Conservation (phyloP, 1,140 invertebrate genomes). For the Drosophila triauraria region DNA sequence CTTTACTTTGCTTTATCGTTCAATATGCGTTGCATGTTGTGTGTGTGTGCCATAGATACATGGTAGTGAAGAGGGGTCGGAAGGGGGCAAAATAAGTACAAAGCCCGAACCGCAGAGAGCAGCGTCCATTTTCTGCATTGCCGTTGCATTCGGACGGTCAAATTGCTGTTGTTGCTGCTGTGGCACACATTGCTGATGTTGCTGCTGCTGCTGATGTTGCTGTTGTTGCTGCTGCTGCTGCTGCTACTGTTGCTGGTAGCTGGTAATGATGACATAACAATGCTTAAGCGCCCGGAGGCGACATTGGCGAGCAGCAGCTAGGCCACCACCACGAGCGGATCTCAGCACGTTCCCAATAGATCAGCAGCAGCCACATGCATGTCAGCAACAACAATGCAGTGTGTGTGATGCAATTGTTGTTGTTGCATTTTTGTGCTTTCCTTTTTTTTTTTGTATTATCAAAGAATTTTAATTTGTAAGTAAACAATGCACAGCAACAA, state of each 20-base stretch:
- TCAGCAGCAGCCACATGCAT: constrained; percentile 50
- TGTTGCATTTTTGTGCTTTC: constrained; percentile 29
- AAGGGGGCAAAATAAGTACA: constrained; percentile 50
- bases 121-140: constrained; percentile 51
- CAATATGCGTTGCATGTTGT: constrained; percentile 49
- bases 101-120: constrained; percentile 58
- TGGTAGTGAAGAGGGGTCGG: background rate
- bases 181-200: constrained; percentile 49
- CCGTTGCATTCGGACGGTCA: constrained; percentile 40
- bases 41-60: constrained; percentile 16
- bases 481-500: constrained; percentile 69
- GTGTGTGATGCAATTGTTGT: constrained; percentile 57
- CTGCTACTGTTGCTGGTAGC: constrained; percentile 49
- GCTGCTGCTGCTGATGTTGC: constrained; percentile 17
- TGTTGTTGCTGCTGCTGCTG: constrained; percentile 9
- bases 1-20: constrained; percentile 57
- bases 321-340: constrained; percentile 53
- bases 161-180: constrained; percentile 48
- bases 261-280: constrained; percentile 83
- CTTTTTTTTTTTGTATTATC: constrained; percentile 70
- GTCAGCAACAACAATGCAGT: constrained; percentile 18
- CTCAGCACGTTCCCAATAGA: constrained; percentile 82
- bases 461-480: constrained; percentile 82
- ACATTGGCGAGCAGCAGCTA: constrained; percentile 56
- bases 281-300: constrained; percentile 76